Conservation (phyloP, 2,797 vertebrate genomes). For the Micropoecilia bifurca region DNA sequence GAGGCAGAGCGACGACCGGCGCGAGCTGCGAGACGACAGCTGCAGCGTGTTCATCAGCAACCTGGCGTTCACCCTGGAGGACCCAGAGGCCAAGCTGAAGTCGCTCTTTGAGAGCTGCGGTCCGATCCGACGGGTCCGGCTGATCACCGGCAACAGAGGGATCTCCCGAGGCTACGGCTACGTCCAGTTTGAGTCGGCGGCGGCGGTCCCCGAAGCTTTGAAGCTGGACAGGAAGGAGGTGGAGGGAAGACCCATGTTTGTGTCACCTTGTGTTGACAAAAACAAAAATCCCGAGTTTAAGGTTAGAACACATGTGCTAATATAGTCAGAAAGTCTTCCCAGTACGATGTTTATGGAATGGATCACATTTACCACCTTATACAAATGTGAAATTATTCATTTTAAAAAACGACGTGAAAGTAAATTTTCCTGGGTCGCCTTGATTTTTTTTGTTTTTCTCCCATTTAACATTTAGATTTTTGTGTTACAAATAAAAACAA, state of each 20-base stretch:
- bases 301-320: constrained; percentile 71
- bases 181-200: constrained; percentile 87
- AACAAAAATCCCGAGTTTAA: constrained; percentile 96
- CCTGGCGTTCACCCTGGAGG: constrained; percentile 87
- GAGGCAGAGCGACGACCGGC: constrained; percentile 74
- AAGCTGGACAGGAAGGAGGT: constrained; percentile 87
- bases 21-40: constrained; percentile 86
- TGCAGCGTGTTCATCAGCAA: constrained; percentile 96
- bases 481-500: not conserved
- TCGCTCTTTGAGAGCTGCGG: constrained; percentile 88
- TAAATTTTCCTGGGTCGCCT: not conserved
- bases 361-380: not conserved
- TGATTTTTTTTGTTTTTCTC: not conserved
- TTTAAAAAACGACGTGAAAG: not conserved
- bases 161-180: constrained; percentile 94
- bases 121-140: constrained; percentile 85
- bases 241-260: constrained; percentile 94
- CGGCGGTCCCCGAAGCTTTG: constrained; percentile 84
- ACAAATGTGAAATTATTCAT: not conserved
- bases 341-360: not conserved
- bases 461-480: not conserved
- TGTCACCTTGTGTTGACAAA: constrained; percentile 96
- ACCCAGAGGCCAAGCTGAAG: constrained; percentile 86
- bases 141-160: constrained; percentile 86
- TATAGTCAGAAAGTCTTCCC: not conserved